Conservation (phyloP, 2,888 invertebrate genomes). For the Tromatobia lineatoria region DNA sequence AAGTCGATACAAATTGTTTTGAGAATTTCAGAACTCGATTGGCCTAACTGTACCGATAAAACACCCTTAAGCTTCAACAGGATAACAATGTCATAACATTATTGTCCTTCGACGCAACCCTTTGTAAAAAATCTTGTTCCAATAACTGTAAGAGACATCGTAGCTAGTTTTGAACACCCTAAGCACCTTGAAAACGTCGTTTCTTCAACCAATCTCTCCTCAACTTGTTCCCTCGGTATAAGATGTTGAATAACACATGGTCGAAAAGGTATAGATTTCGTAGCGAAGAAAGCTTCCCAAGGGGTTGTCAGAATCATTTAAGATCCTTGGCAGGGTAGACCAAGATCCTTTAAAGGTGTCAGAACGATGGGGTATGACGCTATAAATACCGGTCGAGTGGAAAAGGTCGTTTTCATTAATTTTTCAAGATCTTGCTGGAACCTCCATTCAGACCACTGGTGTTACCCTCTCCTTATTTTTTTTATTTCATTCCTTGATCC, state of each 20-base stretch:
- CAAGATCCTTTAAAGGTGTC: constrained; percentile 28
- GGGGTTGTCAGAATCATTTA: constrained; percentile 51
- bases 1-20: no score
- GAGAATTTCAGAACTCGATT: no score
- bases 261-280: constrained; percentile 5
- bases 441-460: constrained; percentile 30
- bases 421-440: constrained; percentile 60
- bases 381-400: constrained; percentile 51
- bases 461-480: constrained; percentile 19
- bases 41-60: no score
- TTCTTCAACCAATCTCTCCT: no score
- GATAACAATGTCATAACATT: no score
- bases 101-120: no score
- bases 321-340: constrained; percentile 24
- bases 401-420: constrained; percentile 61
- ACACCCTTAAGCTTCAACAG: no score
- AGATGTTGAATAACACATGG: constrained; percentile 12
- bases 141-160: no score
- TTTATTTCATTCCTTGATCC: constrained; percentile 5
- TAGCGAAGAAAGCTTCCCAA: constrained; percentile 12
- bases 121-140: no score
- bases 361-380: constrained; percentile 29
- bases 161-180: no score
- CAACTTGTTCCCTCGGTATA: no score
- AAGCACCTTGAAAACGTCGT: no score